A percentile compares a stretch with the other conserved stretches of the same genome.
Evolutionary conservation across 2,797 vertebrate species (phyloP).

Genomic region (Takifugu rubripes): DNA sequence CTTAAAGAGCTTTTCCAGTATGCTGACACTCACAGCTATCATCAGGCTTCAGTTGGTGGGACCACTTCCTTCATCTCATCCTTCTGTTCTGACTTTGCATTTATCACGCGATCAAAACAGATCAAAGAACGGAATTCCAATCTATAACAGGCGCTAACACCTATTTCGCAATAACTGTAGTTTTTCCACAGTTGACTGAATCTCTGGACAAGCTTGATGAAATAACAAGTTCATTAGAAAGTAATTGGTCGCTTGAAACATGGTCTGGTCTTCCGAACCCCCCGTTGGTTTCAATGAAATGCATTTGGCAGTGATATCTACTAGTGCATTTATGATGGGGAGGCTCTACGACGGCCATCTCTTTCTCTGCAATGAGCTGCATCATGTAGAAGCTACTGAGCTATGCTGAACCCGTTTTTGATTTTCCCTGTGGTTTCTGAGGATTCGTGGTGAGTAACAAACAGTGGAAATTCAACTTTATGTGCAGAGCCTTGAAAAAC

Average conservation of each 20-base stretch:
- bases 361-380: constrained; percentile 32
- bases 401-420: constrained; percentile 61
- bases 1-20: constrained; percentile 50
- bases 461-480: neutral
- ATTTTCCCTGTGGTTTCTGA: constrained; percentile 65
- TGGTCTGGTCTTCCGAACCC: no score
- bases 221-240: no score
- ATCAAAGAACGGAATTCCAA: no score
- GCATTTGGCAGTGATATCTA: neutral
- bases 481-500: no score
- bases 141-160: neutral
- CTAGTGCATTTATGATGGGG: constrained; percentile 12
- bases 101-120: no score
- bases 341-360: constrained; percentile 14
- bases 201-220: neutral
- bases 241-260: neutral
- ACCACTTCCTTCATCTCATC: no score
- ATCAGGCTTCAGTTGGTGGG: no score
- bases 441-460: neutral
- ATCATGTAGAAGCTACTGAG: constrained; percentile 46
- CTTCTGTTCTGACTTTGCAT: no score
- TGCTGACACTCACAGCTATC: neutral
- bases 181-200: neutral
- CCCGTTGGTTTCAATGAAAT: no score
- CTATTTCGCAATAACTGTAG: neutral